A percentile compares a stretch with the other conserved stretches of the same genome.
phyloP scores from a whole-genome alignment of 2,888 invertebrate species.

The Noctua fimbriata region DNA sequence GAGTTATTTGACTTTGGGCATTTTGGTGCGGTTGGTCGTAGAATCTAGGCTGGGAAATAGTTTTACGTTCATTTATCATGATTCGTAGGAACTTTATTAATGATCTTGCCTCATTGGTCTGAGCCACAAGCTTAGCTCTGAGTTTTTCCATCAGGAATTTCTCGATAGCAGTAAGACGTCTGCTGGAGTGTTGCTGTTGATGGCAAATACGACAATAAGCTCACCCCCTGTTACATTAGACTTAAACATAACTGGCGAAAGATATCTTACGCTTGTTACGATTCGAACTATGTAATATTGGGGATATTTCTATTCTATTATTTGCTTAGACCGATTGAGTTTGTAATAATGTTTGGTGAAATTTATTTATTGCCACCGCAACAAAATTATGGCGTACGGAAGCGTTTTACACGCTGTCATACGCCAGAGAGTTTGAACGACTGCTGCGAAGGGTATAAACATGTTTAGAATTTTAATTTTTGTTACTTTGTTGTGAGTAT shows the following conservation, averaged over 20 bases:
- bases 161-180: not conserved
- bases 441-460: not conserved
- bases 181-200: not conserved
- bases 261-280: not conserved
- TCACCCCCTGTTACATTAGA: too few species aligned
- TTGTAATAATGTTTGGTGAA: not conserved
- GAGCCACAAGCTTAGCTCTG: too few species aligned
- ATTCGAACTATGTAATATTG: not conserved
- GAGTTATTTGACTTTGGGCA: conserved; percentile 19
- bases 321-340: not conserved
- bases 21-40: not conserved
- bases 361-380: not conserved
- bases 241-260: not conserved
- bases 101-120: not conserved
- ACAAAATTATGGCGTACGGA: not conserved
- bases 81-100: not conserved
- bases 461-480: conserved; percentile 4
- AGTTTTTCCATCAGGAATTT: not conserved
- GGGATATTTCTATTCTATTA: not conserved
- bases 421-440: conserved; percentile 1
- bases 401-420: not conserved
- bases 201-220: not conserved
- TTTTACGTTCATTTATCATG: conserved; percentile 5
- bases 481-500: not conserved
- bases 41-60: conserved; percentile 2